phyloP scores from a whole-genome alignment of 2,113 vertebrate species.

The Mugil cephalus region DNA sequence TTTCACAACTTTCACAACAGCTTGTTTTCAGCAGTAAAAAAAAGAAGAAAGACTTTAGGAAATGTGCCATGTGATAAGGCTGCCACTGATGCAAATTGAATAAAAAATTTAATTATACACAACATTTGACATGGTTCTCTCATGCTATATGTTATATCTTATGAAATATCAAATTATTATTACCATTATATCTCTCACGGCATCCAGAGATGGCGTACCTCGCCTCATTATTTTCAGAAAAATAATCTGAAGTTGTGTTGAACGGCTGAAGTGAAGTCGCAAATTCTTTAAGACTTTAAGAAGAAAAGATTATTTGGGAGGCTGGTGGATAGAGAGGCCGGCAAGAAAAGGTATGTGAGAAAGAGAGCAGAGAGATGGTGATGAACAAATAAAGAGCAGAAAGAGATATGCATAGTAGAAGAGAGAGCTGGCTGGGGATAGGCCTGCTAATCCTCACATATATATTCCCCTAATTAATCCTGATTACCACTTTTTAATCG shows the following conservation, averaged over 20 bases:
- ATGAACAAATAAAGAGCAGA: slow-evolving; percentile 31
- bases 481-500: slow-evolving; percentile 85
- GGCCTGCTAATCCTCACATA: slow-evolving; percentile 83
- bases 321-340: neutral
- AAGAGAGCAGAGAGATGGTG: slow-evolving; percentile 43
- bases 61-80: neutral
- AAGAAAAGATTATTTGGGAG: neutral
- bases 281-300: neutral
- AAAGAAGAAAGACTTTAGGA: neutral
- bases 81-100: neutral
- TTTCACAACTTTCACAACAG: neutral
- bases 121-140: neutral
- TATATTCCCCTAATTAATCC: slow-evolving; percentile 86
- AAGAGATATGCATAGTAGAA: slow-evolving; percentile 54
- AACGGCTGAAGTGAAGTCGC: slow-evolving; percentile 4
- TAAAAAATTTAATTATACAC: neutral
- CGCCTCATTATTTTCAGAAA: too few species aligned
- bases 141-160: too few species aligned
- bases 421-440: slow-evolving; percentile 59
- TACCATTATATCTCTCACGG: neutral
- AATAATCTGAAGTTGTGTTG: slow-evolving; percentile 6
- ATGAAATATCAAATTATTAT: too few species aligned
- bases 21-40: neutral
- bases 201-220: too few species aligned
- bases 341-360: slow-evolving; percentile 30